phyloP scores from a whole-genome alignment of 2,888 invertebrate genomes.

The Gryllus longicercus region DNA sequence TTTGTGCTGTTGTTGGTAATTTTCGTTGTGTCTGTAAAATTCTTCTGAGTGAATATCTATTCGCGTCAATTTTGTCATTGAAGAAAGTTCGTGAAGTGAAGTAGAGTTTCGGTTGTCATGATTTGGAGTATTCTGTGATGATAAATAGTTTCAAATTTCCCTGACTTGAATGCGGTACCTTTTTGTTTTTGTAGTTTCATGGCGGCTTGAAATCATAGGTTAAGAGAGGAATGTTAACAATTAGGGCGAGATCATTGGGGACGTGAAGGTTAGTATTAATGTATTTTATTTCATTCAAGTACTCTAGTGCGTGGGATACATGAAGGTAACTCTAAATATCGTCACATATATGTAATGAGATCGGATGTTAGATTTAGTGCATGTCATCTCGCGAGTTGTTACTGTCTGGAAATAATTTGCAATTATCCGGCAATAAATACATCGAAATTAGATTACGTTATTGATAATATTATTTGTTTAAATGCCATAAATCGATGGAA shows the following conservation, averaged over 20 bases:
- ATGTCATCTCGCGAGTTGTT: background rate
- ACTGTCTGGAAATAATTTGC: background rate
- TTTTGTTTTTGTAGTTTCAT: constrained; percentile 1
- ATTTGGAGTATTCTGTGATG: background rate
- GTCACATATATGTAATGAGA: no score
- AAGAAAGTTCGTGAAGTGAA: background rate
- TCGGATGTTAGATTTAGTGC: background rate
- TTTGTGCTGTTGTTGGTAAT: background rate
- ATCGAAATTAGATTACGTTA: background rate
- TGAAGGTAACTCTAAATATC: no score
- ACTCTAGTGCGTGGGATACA: no score
- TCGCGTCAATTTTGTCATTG: background rate
- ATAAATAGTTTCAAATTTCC: constrained; percentile 1
- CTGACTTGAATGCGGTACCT: constrained; percentile 1
- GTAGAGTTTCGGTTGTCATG: background rate
- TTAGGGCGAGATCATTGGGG: no score
- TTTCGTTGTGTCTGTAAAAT: background rate
- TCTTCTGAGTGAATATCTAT: background rate
- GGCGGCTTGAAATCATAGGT: constrained; percentile 9
- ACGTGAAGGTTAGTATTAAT: no score
- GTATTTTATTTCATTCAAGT: no score
- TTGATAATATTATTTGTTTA: no score
- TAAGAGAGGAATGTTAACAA: background rate
- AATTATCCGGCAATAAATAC: background rate
- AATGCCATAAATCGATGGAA: no score